Conservation (phyloP, 2,888 invertebrate species). For the Bellardia pandia region DNA sequence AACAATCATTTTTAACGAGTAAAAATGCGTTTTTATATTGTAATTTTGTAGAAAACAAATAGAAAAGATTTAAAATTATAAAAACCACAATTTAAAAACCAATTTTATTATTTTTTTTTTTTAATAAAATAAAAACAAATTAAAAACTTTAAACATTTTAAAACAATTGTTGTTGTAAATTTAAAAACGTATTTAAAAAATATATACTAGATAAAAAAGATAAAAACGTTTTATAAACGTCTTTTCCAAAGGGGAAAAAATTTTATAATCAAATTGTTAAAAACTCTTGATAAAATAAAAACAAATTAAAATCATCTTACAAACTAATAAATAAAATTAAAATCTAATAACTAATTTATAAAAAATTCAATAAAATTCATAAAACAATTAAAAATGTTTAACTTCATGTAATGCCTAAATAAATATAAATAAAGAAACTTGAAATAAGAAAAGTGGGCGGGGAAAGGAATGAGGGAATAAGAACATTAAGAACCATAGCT, state of each 20-base stretch:
- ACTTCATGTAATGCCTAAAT: slow-evolving; percentile 59
- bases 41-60: slow-evolving; percentile 10
- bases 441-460: slow-evolving; percentile 12
- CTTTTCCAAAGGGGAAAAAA: slow-evolving; percentile 49
- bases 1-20: slow-evolving; percentile 51
- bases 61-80: neutral
- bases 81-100: slow-evolving; percentile 35
- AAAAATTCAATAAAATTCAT: slow-evolving; percentile 71
- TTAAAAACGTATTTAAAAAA: slow-evolving; percentile 40
- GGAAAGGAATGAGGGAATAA: slow-evolving; percentile 41
- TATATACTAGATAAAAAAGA: slow-evolving; percentile 13
- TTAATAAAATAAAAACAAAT: slow-evolving; percentile 66
- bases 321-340: slow-evolving; percentile 52
- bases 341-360: slow-evolving; percentile 46
- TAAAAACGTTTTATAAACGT: slow-evolving; percentile 72
- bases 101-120: slow-evolving; percentile 48
- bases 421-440: slow-evolving; percentile 44
- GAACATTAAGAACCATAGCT: neutral
- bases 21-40: slow-evolving; percentile 40
- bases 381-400: slow-evolving; percentile 65
- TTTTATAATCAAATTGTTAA: slow-evolving; percentile 68
- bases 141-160: slow-evolving; percentile 59
- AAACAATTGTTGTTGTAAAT: slow-evolving; percentile 39
- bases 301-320: slow-evolving; percentile 72
- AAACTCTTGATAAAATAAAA: slow-evolving; percentile 70